Percentiles rank a stretch among this genome's conserved stretches.
Evolutionary conservation across 2,113 vertebrate species (phyloP).

Genomic region (Callorhinus ursinus): DNA sequence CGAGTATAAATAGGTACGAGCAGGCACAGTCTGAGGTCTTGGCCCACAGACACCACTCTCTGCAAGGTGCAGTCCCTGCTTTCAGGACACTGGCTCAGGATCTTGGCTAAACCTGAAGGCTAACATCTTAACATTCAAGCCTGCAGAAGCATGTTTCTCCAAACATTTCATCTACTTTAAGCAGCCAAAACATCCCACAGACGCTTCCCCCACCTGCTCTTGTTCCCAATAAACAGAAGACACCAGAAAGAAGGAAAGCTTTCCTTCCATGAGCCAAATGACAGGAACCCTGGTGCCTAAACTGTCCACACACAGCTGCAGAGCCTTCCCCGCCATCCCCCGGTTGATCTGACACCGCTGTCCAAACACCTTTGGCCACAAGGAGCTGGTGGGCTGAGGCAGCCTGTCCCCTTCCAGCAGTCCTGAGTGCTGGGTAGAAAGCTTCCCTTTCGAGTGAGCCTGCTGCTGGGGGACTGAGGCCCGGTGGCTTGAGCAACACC

Average conservation of each 20-base stretch:
- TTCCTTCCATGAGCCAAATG: neutral
- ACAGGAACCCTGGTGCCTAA: neutral
- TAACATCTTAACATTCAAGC: neutral
- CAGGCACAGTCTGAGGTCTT: neutral
- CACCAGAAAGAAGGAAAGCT: neutral
- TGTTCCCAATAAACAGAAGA: neutral
- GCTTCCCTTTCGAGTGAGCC: neutral
- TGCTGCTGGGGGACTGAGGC: fast-evolving
- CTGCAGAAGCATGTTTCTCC: neutral
- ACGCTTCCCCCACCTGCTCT: neutral
- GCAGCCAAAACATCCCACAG: neutral
- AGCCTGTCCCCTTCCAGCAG: neutral
- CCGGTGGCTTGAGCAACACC: neutral
- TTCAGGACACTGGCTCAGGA: neutral
- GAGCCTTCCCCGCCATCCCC: fast-evolving
- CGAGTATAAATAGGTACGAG: fast-evolving
- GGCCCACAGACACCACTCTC: neutral
- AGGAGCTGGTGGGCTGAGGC: neutral
- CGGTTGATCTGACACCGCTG: fast-evolving
- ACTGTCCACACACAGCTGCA: fast-evolving
- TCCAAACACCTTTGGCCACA: neutral
- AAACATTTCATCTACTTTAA: neutral
- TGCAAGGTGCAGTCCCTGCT: neutral
- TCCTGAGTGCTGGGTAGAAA: neutral
- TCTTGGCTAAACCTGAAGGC: neutral